Base-by-base conservation (phyloP, 2,797 vertebrate genomes). In the Lycodopsis pacificus region DNA sequence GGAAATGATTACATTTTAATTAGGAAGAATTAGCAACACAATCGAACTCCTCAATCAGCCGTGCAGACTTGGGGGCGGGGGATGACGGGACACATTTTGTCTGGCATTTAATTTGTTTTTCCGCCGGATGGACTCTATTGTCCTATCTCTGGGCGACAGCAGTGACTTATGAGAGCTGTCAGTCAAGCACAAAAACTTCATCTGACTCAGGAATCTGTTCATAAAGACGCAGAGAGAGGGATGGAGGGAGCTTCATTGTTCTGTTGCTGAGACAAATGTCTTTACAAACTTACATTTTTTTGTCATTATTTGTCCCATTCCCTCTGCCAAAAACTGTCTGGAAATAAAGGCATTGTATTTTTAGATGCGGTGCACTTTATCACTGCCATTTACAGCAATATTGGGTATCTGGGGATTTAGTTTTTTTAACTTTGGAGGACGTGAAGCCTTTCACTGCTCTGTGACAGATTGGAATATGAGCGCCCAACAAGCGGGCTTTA, bases 161-260 rank as follows among this genome's bases (percentile, higher is more conserved):
- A 61, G 64, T 80, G 84, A 88, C 81, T 89, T 86, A 89, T 85
- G 84, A 83, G 81, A 90, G 88, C 90, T 88, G 92, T 88, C 92
- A 91, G 68, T 93, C 86, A 82, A 69, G 73, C 76, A 85, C 72
- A 72, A 67, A 87, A 82, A 82, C 80, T 78, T 80, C 71, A 70
- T 87, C 79, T 74, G 76, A 79, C 67, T 87, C 64, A 3, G 65
- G 79, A 76, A 79, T 81, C 65, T 71, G 64, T 73, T 81, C 79
- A 73, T 66, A 73, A 79, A 86, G 65, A 83, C 30, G 12, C 3
- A 46, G 51, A 15, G 48, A 2, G 49, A n/a, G 44, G n/a, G 65
- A 17, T 17, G 25, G 61, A 34, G 64, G 13, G 38, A 22, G 79
- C 67, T 25, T 15, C 71, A 88, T 90, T 88, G 84, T 91, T 88